Evolutionary conservation across 2,797 vertebrate species (phyloP), one percentile per base, ranked within the genome.

Genomic region (Phrynocephalus guinanensis): DNA sequence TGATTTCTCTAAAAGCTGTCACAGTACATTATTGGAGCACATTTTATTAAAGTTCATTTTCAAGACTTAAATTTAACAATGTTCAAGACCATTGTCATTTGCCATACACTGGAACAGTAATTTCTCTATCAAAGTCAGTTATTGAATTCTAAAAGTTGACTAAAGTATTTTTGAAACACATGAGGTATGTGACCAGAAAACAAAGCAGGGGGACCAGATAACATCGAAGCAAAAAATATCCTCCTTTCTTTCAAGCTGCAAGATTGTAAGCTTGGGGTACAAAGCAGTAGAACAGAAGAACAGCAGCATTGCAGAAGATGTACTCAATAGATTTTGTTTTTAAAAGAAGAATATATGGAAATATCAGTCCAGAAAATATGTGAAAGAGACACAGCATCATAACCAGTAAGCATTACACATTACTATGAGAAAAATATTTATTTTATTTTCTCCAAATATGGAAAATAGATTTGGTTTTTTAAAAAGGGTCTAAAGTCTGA

Each of bases 11-110:
- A 87, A 94, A 91, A 95, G 94, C 93, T 95, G 90, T 93, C 93
- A 89, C 89, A 90, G 79, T 90, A 70, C 89, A 81, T 96, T 94
- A 92, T 89, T 87, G 88, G 88, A 91, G 87, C 33, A 10, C 86
- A 75, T 95, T 94, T 94, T 92, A 93, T 93, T 92, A 82, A 95
- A 95, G 91, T 95, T 95, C 86, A 88, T 94, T 95, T 94, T 90
- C 88, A 90, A 91, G 89, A 77, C 91, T 94, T 83, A 84, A 91
- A 86, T 95, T 95, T 91, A 92, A 91, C 88, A 77, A 87, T 83
- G 90, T 93, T 94, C 89, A 91, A 92, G 93, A 93, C 90, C 89
- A 18, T 88, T 93, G 91, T 90, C 93, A 48, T 94, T 93, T 93
- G 78, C 93, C 78, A 86, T 90, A 44, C 9, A 66, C 75, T 81